Percentiles rank a stretch among this genome's conserved stretches.
Conservation (phyloP, 2,797 vertebrate species). For the Malacoctenus gilli region DNA sequence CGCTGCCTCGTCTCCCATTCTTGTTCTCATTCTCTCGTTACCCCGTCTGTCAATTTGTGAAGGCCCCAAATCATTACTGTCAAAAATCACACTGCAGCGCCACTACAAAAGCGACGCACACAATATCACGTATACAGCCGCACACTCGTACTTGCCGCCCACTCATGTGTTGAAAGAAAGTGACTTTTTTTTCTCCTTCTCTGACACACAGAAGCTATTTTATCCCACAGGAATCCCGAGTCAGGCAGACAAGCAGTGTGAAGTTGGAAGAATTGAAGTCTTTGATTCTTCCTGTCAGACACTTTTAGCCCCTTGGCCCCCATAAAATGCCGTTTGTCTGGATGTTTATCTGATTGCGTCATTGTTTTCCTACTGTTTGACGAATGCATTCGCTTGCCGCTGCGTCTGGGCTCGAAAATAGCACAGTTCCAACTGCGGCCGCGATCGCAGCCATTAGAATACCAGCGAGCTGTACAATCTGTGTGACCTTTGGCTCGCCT, state of each 20-base stretch:
- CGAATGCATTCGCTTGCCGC: background rate
- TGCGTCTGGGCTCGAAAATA: background rate
- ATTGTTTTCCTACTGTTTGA: constrained; percentile 10
- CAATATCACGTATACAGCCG: constrained; percentile 35
- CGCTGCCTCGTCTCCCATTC: constrained; percentile 27
- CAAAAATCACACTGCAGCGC: constrained; percentile 55
- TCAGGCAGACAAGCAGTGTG: constrained; percentile 54
- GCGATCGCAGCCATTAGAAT: background rate
- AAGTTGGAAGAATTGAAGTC: constrained; percentile 39
- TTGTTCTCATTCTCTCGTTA: constrained; percentile 50
- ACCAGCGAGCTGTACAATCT: background rate
- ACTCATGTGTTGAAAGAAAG: constrained; percentile 57
- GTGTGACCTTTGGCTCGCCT: constrained; percentile 13
- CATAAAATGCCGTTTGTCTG: constrained; percentile 38
- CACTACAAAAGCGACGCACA: constrained; percentile 53
- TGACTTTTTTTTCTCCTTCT: constrained; percentile 37
- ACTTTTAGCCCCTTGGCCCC: constrained; percentile 47
- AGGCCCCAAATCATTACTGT: constrained; percentile 67
- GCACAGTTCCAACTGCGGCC: background rate
- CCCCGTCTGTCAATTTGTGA: constrained; percentile 63
- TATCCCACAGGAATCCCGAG: constrained; percentile 60
- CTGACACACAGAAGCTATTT: constrained; percentile 54
- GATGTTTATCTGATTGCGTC: constrained; percentile 26
- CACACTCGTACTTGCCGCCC: constrained; percentile 46
- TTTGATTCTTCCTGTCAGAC: constrained; percentile 69